Evolutionary conservation across 2,113 vertebrate genomes (phyloP).

Genomic region (Nycticryphes semicollaris): DNA sequence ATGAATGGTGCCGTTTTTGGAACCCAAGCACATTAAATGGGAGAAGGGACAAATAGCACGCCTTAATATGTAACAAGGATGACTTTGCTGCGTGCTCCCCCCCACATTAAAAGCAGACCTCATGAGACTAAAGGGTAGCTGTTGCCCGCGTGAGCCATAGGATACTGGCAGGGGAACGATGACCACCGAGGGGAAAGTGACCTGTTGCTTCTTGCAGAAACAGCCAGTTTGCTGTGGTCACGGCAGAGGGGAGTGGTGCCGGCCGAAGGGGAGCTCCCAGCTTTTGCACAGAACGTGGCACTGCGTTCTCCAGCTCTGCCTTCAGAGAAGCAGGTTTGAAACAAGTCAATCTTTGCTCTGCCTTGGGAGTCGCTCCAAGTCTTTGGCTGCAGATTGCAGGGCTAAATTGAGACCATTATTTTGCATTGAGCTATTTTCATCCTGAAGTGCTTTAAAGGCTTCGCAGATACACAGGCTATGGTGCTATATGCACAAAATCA

Average conservation of each 20-base stretch:
- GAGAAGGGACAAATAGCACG: neutral
- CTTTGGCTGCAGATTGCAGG: conserved; percentile 16
- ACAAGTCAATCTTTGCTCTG: neutral
- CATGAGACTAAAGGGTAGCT: neutral
- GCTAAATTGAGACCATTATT: conserved; percentile 51
- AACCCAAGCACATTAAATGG: neutral
- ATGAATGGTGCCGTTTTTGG: neutral
- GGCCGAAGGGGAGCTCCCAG: neutral
- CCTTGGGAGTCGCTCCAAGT: conserved; percentile 16
- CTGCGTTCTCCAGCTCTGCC: neutral
- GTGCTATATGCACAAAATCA: conserved; percentile 21
- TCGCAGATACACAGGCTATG: conserved; percentile 1
- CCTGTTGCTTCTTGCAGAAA: neutral
- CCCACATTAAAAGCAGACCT: neutral
- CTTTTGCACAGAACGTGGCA: neutral
- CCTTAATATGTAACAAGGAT: neutral
- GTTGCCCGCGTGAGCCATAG: fast-evolving
- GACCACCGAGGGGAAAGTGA: fast-evolving
- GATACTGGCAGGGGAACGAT: fast-evolving
- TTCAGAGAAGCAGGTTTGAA: neutral
- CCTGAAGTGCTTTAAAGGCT: neutral
- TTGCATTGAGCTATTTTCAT: conserved; percentile 45
- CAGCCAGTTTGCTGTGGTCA: fast-evolving
- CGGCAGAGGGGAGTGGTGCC: neutral
- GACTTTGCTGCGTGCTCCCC: neutral